Percentiles rank a stretch among this genome's conserved stretches.
These are phyloP conservation scores for Drosophila rhopaloa DNA, from an alignment of 1,140 invertebrate genomes.

Conservation along the genomic window DNA sequence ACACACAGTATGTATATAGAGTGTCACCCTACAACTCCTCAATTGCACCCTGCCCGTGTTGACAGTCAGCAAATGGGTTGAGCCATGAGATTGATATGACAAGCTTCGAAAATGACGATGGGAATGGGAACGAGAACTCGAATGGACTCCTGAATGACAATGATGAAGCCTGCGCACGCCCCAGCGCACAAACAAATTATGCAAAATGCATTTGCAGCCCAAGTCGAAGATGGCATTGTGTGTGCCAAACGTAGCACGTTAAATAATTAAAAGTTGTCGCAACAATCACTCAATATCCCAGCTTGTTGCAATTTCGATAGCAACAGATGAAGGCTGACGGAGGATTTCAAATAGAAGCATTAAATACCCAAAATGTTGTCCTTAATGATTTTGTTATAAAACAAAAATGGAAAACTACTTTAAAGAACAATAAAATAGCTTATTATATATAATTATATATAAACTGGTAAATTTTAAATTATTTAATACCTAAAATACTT, in stretches of 20 bases:
- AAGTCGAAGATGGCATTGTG: constrained; percentile 38
- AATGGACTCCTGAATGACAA: constrained; percentile 10
- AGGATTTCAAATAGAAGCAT: background rate
- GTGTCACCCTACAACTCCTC: constrained; percentile 22
- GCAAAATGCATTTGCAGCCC: constrained; percentile 71
- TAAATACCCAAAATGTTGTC: background rate
- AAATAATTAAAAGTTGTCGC: constrained; percentile 70
- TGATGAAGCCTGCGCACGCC: constrained; percentile 51
- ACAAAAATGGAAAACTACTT: too few relatives aligned
- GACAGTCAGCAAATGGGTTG: constrained; percentile 48
- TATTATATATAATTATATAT: too few relatives aligned
- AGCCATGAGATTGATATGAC: constrained; percentile 41
- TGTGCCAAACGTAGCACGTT: constrained; percentile 56
- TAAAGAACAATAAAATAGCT: too few relatives aligned
- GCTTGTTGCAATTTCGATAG: background rate
- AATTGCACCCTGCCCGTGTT: constrained; percentile 26
- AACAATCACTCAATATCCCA: constrained; percentile 33
- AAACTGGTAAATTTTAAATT: too few relatives aligned
- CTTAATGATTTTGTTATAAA: too few relatives aligned
- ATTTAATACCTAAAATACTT: too few relatives aligned
- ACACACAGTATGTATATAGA: constrained; percentile 7
- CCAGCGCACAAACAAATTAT: constrained; percentile 77
- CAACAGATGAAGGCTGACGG: background rate
- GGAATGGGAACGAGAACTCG: background rate
- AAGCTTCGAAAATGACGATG: constrained; percentile 26